These are phyloP conservation scores for Brachymystax lenok DNA, from an alignment of 2,797 vertebrate genomes.

Conservation along the genomic window DNA sequence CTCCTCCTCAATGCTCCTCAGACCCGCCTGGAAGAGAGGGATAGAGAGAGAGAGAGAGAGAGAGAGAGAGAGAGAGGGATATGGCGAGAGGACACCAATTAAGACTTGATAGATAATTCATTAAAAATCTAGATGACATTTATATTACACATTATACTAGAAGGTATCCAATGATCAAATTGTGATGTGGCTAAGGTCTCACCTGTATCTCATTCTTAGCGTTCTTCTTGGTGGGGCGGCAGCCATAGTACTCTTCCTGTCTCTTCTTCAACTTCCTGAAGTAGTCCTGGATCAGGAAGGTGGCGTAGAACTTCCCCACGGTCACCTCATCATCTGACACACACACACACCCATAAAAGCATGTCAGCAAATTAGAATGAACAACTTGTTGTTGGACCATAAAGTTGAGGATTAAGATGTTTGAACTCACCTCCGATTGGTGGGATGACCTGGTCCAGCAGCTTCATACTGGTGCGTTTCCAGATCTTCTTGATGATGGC, in stretches of 20 bases:
- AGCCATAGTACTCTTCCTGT: conserved; percentile 93
- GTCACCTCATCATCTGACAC: conserved; percentile 92
- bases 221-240: conserved; percentile 84
- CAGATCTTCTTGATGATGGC: conserved; percentile 96
- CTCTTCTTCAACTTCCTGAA: conserved; percentile 93
- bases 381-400: neutral
- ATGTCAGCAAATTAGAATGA: neutral
- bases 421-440: conserved; percentile 85
- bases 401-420: neutral
- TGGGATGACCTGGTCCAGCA: conserved; percentile 93
- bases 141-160: neutral
- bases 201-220: conserved; percentile 88
- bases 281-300: conserved; percentile 93
- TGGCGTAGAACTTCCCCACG: conserved; percentile 95
- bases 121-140: too few species aligned
- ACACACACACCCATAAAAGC: neutral
- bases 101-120: too few species aligned
- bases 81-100: too few species aligned
- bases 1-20: conserved; percentile 90
- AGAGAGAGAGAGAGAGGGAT: too few species aligned
- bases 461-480: conserved; percentile 96
- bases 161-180: neutral
- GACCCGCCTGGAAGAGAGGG: conserved; percentile 78
- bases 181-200: neutral
- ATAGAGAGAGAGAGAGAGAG: neutral